Conservation (phyloP, 2,113 vertebrate species). For the Actenoides hombroni region DNA sequence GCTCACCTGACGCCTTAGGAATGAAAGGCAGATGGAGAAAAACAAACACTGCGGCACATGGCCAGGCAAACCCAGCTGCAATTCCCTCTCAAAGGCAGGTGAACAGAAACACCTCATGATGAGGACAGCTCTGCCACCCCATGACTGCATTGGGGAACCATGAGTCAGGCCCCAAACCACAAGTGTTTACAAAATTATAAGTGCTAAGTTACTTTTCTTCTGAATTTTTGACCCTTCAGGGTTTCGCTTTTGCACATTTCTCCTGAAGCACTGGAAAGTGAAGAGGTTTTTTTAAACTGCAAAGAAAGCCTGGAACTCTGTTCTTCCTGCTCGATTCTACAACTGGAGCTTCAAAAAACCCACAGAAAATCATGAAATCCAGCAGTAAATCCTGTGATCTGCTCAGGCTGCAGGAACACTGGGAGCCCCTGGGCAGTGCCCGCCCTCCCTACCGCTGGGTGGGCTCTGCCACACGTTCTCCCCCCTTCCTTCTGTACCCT, state of each 20-base stretch:
- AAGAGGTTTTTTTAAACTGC: background rate
- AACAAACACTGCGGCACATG: background rate
- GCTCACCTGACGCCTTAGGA: background rate
- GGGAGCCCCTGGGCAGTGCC: background rate
- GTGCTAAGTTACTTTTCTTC: background rate
- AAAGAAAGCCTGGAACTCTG: background rate
- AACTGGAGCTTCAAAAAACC: background rate
- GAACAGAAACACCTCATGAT: background rate
- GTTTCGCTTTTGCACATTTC: background rate
- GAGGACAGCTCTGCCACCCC: background rate
- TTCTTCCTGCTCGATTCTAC: background rate
- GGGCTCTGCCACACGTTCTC: background rate
- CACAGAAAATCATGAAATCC: background rate
- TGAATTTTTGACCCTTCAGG: background rate
- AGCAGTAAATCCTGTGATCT: background rate
- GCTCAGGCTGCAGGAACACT: background rate
- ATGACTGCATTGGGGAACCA: background rate
- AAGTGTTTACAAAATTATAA: background rate
- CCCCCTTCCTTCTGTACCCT: conserved; percentile 27
- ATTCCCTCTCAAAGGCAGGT: background rate
- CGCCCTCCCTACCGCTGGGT: background rate
- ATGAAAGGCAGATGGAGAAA: background rate
- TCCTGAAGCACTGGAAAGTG: background rate
- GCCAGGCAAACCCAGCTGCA: background rate
- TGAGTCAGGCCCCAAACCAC: background rate